Conservation (phyloP, 2,888 invertebrate genomes). For the Pristionchus japonicus region DNA sequence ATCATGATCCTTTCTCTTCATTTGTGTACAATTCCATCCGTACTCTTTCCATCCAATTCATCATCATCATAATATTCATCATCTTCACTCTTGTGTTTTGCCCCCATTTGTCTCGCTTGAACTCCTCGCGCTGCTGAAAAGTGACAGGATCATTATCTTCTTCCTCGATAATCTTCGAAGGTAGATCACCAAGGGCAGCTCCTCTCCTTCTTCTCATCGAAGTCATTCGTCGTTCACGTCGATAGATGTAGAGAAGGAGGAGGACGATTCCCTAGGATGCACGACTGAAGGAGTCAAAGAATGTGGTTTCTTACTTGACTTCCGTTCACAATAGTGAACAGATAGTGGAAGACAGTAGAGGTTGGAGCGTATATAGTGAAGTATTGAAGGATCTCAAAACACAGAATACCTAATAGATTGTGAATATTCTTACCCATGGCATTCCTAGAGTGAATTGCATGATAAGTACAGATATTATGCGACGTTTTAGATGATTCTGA, state of each 20-base stretch:
- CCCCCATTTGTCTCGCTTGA: neutral
- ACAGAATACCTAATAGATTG: neutral
- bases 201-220: slow-evolving; percentile 40
- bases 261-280: slow-evolving; percentile 53
- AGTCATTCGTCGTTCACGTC: slow-evolving; percentile 49
- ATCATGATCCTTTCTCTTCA: neutral
- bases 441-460: slow-evolving; percentile 65
- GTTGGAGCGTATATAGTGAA: slow-evolving; percentile 62
- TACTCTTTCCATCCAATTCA: slow-evolving; percentile 5
- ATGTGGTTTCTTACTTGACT: slow-evolving; percentile 44
- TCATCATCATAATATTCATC: neutral
- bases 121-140: neutral
- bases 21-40: neutral
- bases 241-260: slow-evolving; percentile 57
- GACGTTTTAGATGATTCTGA: slow-evolving; percentile 45
- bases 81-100: neutral
- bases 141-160: neutral
- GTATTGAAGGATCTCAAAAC: slow-evolving; percentile 64
- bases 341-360: slow-evolving; percentile 64
- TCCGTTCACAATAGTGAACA: slow-evolving; percentile 62
- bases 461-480: slow-evolving; percentile 55
- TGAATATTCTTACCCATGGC: slow-evolving; percentile 58
- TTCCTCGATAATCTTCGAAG: too few relatives aligned
- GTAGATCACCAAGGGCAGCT: neutral
- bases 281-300: neutral